Conservation (phyloP, 1,140 invertebrate genomes). For the Drosophila parabipectinata region DNA sequence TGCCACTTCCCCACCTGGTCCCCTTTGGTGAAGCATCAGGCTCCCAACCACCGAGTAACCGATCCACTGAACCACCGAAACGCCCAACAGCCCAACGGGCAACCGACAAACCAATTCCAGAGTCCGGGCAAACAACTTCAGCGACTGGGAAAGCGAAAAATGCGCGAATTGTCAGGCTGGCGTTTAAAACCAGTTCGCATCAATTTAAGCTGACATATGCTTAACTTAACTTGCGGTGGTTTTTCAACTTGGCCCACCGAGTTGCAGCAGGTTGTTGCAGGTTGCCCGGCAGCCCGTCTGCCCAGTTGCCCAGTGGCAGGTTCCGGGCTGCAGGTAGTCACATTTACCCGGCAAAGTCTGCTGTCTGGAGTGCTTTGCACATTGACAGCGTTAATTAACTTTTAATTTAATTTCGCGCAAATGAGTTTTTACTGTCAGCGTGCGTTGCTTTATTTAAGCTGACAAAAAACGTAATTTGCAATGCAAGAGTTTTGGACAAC, state of each 20-base stretch:
- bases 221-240: conserved; percentile 79
- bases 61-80: too few relatives aligned
- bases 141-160: conserved; percentile 15
- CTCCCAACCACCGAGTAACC: not conserved
- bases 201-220: conserved; percentile 77
- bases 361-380: conserved; percentile 73
- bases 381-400: conserved; percentile 83
- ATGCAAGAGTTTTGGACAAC: conserved; percentile 47
- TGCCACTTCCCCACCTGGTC: conserved; percentile 9
- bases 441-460: conserved; percentile 67
- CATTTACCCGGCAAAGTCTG: not conserved
- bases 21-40: not conserved
- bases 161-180: conserved; percentile 68
- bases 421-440: conserved; percentile 82
- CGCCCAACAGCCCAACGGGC: conserved; percentile 10
- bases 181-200: conserved; percentile 79
- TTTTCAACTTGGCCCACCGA: conserved; percentile 73
- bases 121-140: conserved; percentile 50
- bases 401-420: conserved; percentile 83
- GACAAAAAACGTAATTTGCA: conserved; percentile 65
- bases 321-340: conserved; percentile 4
- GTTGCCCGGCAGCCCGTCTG: conserved; percentile 17
- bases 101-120: conserved; percentile 54
- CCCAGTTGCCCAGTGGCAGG: not conserved
- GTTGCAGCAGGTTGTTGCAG: conserved; percentile 38